phyloP scores from a whole-genome alignment of 2,797 vertebrate species.

The Odontamblyopus lacepedii region DNA sequence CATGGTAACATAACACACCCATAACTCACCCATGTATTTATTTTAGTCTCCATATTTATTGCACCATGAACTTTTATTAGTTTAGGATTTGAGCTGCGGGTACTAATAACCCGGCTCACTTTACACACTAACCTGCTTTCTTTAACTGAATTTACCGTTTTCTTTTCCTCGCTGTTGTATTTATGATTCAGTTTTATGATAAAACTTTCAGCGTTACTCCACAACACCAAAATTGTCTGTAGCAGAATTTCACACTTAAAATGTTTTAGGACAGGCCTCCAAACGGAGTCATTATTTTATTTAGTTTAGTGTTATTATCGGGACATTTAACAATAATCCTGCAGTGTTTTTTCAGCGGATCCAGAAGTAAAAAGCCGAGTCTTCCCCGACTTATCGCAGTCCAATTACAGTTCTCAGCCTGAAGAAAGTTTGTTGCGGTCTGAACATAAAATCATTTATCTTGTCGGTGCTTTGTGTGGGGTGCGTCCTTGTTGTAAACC shows the following conservation, averaged over 20 bases:
- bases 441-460: constrained; percentile 1
- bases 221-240: no score
- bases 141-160: no score
- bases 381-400: not conserved
- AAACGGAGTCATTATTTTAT: not conserved
- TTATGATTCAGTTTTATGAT: not conserved
- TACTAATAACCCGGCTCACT: no score
- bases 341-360: not conserved
- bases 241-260: no score
- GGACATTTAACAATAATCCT: not conserved
- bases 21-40: no score
- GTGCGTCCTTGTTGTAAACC: constrained; percentile 6
- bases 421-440: constrained; percentile 2
- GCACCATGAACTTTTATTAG: not conserved
- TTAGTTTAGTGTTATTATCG: not conserved
- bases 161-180: not conserved
- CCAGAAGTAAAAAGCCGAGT: not conserved
- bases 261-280: no score
- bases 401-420: not conserved
- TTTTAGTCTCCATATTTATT: no score
- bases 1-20: no score
- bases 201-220: no score
- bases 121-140: no score
- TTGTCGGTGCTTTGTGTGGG: not conserved
- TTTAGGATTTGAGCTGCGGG: no score